A percentile compares a stretch with the other conserved stretches of the same genome.
These are phyloP conservation scores for Lamprologus callipterus DNA, from an alignment of 2,113 vertebrate genomes.

Conservation along the genomic window DNA sequence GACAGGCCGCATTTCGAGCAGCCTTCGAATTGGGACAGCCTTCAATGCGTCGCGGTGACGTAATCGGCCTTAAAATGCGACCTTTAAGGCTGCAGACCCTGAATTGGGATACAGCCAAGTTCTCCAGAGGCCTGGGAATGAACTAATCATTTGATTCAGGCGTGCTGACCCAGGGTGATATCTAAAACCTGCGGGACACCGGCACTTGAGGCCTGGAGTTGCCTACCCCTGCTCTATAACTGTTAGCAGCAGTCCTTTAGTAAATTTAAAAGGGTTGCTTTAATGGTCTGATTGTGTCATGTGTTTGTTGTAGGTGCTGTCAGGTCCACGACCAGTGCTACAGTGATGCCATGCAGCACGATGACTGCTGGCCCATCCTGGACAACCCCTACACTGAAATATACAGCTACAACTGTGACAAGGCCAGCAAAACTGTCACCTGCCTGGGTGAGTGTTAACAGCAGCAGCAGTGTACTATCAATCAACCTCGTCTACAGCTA, in stretches of 20 bases:
- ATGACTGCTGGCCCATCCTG: slow-evolving; percentile 42
- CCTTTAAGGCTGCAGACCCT: too few species aligned
- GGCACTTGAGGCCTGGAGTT: too few species aligned
- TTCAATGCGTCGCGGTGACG: accelerated
- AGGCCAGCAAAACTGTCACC: slow-evolving; percentile 37
- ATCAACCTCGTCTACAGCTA: background rate
- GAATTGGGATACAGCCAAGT: too few species aligned
- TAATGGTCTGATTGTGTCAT: background rate
- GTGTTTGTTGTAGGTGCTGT: slow-evolving; percentile 72
- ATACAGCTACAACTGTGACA: slow-evolving; percentile 64
- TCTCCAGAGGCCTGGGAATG: too few species aligned
- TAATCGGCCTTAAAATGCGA: too few species aligned
- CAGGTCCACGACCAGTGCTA: slow-evolving; percentile 75
- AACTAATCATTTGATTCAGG: too few species aligned
- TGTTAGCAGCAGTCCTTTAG: background rate
- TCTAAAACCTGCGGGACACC: too few species aligned
- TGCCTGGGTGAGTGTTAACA: slow-evolving; percentile 68
- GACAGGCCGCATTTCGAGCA: too few species aligned
- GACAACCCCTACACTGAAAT: slow-evolving; percentile 77
- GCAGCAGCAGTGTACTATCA: background rate
- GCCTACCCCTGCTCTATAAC: too few species aligned
- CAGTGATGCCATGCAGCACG: background rate
- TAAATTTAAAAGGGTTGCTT: background rate
- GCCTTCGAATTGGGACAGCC: too few species aligned
- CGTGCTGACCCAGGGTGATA: too few species aligned